Evolutionary conservation across 2,113 vertebrate species (phyloP), one percentile per base, ranked within the genome.

Genomic region (Rattus rattus): DNA sequence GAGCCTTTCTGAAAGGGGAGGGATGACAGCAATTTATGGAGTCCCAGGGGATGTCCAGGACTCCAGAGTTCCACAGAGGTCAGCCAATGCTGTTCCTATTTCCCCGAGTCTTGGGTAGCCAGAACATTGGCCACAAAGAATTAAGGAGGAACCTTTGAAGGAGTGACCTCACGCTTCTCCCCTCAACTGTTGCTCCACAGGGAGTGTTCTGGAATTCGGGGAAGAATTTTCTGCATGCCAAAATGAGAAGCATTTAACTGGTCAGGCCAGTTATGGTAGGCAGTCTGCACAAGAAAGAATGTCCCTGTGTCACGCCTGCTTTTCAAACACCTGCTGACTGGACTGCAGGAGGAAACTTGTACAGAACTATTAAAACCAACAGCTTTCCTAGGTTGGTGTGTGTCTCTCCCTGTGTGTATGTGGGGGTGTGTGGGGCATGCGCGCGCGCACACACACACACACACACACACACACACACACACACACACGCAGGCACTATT

Each of bases 141-240:
- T 7, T 2, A 47, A 76, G 89, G 67, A 94, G 85, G 26, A 36
- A 52, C 17, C 43, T 61, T 43, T 77, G 49, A 73, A n/a, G 17
- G 17, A 24, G 2, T 22, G 90, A 94, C n/a, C 61, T 22, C 73
- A 2, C 1, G 33, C 39, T 36, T 88, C n/a, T 72, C 61, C 49
- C 39, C 39, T 69, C 49, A 67, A 59, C 30, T 1, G 2, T 85
- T 56, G 39, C 85, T 84, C 56, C 59, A 39, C 11, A 69, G 83
- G 92, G 61, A 95, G 83, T 43, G 73, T 33, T 86, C 36, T 52
- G 92, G 86, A 95, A 94, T 90, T 94, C 70, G 30, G 80, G 86
- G 70, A 89, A 92, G 91, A 43, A 30, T 28, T 63, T n/a, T 72
- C 6, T 36, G 56, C 70, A 7, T 52, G 56, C 54, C 39, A 33